phyloP scores from a whole-genome alignment of 2,113 vertebrate species.

The Lasiurus borealis region DNA sequence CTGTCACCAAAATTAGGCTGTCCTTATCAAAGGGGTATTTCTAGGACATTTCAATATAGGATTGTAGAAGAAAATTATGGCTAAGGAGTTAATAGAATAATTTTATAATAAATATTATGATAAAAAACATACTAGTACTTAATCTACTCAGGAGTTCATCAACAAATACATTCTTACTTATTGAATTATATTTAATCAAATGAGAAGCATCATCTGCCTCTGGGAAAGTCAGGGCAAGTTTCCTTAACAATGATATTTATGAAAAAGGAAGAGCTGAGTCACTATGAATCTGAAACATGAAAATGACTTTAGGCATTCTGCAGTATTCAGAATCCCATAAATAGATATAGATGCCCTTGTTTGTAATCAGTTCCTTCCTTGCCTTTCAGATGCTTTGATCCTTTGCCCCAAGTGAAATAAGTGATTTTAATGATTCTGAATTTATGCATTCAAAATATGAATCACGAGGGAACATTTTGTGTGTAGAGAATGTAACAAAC shows the following conservation, averaged over 20 bases:
- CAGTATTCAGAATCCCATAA: not conserved
- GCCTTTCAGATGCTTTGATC: not conserved
- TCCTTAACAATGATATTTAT: slow-evolving; percentile 21
- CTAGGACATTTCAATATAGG: not conserved
- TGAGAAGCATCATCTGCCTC: slow-evolving; percentile 17
- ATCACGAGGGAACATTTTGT: slow-evolving; percentile 1
- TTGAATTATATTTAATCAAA: not conserved
- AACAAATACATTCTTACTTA: not conserved
- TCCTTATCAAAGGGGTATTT: not conserved
- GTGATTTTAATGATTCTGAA: not conserved
- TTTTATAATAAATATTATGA: slow-evolving; percentile 25
- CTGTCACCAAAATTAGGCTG: not conserved
- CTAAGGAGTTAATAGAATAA: not conserved
- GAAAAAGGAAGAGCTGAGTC: slow-evolving; percentile 23
- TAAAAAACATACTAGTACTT: not conserved
- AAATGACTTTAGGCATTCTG: not conserved
- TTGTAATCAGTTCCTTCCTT: not conserved
- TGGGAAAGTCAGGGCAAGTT: not conserved
- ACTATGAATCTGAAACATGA: not conserved
- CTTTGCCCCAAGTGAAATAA: not conserved
- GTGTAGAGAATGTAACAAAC: not conserved
- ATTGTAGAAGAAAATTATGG: not conserved
- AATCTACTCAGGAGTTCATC: not conserved
- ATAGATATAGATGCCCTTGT: slow-evolving; percentile 17
- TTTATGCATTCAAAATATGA: slow-evolving; percentile 7